phyloP scores from a whole-genome alignment of 2,113 vertebrate species.

The Mixornis gularis region DNA sequence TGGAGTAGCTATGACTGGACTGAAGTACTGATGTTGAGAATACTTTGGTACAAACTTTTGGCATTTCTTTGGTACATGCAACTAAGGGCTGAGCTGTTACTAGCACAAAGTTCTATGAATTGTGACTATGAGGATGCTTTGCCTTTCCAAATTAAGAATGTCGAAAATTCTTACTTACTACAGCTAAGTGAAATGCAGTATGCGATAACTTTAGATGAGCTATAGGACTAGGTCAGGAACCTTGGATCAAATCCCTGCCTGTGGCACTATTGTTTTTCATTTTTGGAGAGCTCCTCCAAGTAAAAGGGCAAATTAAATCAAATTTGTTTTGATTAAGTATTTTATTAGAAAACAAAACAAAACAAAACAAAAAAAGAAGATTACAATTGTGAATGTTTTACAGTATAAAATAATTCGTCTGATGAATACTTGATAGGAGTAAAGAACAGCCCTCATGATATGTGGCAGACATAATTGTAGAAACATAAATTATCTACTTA shows the following conservation, averaged over 20 bases:
- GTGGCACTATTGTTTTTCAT: not conserved
- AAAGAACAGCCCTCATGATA: not conserved
- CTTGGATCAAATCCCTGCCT: not conserved
- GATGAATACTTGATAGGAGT: not conserved
- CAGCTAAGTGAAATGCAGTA: not conserved
- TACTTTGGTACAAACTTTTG: not conserved
- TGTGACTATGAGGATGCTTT: not conserved
- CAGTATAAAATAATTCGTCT: not conserved
- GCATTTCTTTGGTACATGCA: not conserved
- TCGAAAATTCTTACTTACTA: not conserved
- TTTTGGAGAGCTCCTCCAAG: not conserved
- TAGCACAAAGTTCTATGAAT: not conserved
- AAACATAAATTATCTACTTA: not conserved
- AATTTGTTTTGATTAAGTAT: not conserved
- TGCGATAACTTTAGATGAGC: not conserved
- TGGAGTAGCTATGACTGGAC: not conserved
- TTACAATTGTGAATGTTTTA: not conserved
- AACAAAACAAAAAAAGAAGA: not conserved
- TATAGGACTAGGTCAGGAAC: not conserved
- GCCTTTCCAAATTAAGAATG: not conserved
- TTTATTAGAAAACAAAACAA: not conserved
- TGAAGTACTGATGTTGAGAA: not conserved
- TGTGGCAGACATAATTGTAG: not conserved
- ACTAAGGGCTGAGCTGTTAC: not conserved
- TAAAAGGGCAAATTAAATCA: not conserved